Base-by-base conservation (phyloP, 2,797 vertebrate genomes). In the Sebastes cheni region DNA sequence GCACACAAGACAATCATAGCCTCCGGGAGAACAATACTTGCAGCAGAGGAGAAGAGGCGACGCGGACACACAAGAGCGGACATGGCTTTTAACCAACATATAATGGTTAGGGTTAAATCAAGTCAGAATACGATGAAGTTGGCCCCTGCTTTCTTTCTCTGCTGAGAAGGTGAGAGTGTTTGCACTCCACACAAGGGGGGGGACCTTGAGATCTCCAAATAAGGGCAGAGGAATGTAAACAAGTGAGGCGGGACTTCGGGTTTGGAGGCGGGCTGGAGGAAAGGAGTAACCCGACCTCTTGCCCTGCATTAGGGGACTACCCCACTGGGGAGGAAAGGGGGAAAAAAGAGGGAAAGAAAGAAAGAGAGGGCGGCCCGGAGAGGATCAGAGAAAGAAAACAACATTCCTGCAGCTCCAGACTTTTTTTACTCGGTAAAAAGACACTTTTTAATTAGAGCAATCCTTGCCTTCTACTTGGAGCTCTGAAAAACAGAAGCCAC, bases 191-290 rank as follows among this genome's bases (percentile, higher is more conserved):
- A 89, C 82, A 90, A 83, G 83, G 71, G 75, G 71, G 82, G 89
- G 84, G 92, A 86, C 90, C 94, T 92, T 91, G 89, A 75, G 87
- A 93, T 93, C 80, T 88, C 94, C 96, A 95, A 95, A 95, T 96
- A 96, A 93, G 95, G 94, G 85, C 92, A 93, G 25, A 93, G 95
- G 96, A 96, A 96, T 95, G 96, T 97, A 97, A 98, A 98, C 96
- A 97, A 12, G 71, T 90, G 88, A 90, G 96, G 97, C 78, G 95
- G 95, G 90, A 94, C 79, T 89, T 85, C 18, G 71, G 82, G 71
- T 86, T 68, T 68, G 85, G 83, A 85, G 92, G 92, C 87, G 93
- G 85, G 90, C 39, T 14, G 3, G 72, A 84, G 79, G 81, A 79
- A 80, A 78, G 80, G 84, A 92, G 96, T 96, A 96, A 97, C 94